Conservation (phyloP, 2,888 invertebrate species). For the Cephus sareptanus region DNA sequence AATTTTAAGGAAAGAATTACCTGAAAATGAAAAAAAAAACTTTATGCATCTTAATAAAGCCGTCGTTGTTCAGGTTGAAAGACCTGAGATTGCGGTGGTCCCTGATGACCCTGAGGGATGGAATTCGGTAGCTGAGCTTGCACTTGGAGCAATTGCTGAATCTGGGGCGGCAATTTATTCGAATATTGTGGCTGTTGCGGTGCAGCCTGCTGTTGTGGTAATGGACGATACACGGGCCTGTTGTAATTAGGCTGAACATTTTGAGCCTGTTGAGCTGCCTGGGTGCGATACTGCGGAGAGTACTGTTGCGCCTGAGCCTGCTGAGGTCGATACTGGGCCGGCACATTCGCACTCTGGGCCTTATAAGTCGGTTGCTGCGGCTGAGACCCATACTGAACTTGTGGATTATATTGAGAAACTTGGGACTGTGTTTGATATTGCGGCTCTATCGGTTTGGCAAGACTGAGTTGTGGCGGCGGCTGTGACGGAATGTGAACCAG, state of each 20-base stretch:
- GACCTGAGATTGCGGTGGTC: background rate
- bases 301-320: constrained; percentile 25
- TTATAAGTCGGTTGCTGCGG: constrained; percentile 52
- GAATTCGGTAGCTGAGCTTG: constrained; percentile 22
- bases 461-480: constrained; percentile 42
- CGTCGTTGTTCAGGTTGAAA: constrained; percentile 14
- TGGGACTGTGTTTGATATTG: constrained; percentile 38
- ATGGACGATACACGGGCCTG: constrained; percentile 18
- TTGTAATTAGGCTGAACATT: constrained; percentile 35
- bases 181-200: constrained; percentile 32
- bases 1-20: too few relatives aligned
- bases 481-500: constrained; percentile 52
- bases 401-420: constrained; percentile 44
- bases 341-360: constrained; percentile 32
- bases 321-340: constrained; percentile 32
- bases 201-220: constrained; percentile 13
- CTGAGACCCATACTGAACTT: constrained; percentile 44
- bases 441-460: constrained; percentile 32
- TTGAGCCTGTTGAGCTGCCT: background rate
- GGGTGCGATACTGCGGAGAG: constrained; percentile 24
- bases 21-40: too few relatives aligned
- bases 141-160: constrained; percentile 40
- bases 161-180: constrained; percentile 39
- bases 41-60: background rate
- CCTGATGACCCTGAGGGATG: background rate